phyloP scores from a whole-genome alignment of 2,888 invertebrate species.

The Pseudococcus jackbeardsleyi region DNA sequence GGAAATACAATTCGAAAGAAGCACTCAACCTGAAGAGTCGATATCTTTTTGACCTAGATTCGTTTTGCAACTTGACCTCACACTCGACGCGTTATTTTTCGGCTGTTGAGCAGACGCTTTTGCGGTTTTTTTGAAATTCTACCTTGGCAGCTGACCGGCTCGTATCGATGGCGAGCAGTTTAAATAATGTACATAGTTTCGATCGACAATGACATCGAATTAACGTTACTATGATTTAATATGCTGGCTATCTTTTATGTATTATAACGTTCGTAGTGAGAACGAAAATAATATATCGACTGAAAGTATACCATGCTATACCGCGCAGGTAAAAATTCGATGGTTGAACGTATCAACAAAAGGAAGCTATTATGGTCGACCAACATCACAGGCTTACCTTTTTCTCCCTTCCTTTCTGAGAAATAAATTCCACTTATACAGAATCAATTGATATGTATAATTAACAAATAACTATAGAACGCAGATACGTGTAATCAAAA shows the following conservation, averaged over 20 bases:
- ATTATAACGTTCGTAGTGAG: not conserved
- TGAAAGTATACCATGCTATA: not conserved
- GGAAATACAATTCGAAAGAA: slow-evolving; percentile 29
- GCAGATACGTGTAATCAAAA: no score
- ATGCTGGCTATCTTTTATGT: not conserved
- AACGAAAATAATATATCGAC: not conserved
- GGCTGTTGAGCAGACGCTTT: not conserved
- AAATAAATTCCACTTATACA: not conserved
- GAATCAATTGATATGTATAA: not conserved
- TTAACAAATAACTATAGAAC: not conserved
- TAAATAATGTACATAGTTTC: no score
- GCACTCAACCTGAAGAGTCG: slow-evolving; percentile 46
- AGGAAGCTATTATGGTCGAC: not conserved
- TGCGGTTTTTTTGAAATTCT: not conserved
- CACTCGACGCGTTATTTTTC: slow-evolving; percentile 19
- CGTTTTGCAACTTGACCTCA: slow-evolving; percentile 45
- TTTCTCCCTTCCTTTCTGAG: not conserved
- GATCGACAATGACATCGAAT: not conserved
- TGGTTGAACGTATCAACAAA: not conserved
- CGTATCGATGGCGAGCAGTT: no score
- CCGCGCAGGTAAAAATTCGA: not conserved
- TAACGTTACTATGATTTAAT: not conserved
- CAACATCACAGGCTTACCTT: not conserved
- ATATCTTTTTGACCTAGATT: slow-evolving; percentile 52
- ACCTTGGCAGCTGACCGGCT: no score